Conservation (phyloP, 2,888 invertebrate species). For the Dryobotodes eremita region DNA sequence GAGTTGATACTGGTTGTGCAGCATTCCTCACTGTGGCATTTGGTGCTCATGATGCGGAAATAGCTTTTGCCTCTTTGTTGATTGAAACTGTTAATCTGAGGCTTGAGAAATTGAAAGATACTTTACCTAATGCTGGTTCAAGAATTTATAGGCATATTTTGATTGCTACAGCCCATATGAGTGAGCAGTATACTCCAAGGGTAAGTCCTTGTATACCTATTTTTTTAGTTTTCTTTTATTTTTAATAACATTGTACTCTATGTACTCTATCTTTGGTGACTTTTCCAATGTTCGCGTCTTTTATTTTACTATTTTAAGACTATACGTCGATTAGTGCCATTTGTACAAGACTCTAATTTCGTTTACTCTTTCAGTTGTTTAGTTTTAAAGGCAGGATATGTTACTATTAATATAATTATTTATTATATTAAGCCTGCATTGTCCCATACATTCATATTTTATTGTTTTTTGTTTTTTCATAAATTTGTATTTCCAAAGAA, state of each 20-base stretch:
- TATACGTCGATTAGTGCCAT: not conserved
- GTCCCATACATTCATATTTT: too few species aligned
- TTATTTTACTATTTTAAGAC: not conserved
- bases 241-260: not conserved
- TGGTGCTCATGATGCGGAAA: conserved; percentile 80
- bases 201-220: conserved; percentile 67
- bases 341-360: not conserved
- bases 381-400: not conserved
- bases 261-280: not conserved
- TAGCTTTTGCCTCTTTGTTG: conserved; percentile 74
- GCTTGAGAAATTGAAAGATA: conserved; percentile 68
- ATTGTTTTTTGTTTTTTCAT: not conserved
- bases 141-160: conserved; percentile 79
- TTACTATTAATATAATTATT: not conserved
- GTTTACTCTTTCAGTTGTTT: not conserved
- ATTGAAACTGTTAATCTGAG: conserved; percentile 78
- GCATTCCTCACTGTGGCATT: conserved; percentile 70
- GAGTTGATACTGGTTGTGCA: conserved; percentile 54
- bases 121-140: conserved; percentile 68
- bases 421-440: not conserved
- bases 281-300: not conserved
- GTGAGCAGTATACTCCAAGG: conserved; percentile 75
- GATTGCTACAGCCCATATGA: conserved; percentile 75
- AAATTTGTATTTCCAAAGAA: too few species aligned
- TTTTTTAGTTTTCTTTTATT: not conserved